phyloP scores from a whole-genome alignment of 2,888 invertebrate genomes.

The Diadromus collaris region DNA sequence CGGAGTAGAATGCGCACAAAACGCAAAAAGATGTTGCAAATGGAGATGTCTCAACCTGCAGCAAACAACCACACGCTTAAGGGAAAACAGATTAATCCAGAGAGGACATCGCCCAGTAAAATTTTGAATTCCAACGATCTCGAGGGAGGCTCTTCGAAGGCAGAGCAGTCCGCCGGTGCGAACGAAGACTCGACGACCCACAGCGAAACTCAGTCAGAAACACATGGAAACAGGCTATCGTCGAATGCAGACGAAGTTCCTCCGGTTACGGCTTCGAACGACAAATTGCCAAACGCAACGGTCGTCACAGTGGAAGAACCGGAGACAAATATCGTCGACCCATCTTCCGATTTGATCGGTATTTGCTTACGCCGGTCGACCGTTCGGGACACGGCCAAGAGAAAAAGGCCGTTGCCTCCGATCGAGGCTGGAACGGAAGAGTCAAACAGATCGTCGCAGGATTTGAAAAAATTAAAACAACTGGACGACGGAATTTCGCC shows the following conservation, averaged over 20 bases:
- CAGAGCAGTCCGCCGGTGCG: neutral
- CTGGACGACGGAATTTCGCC: too few relatives aligned
- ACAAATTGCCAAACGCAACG: neutral
- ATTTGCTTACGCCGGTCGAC: neutral
- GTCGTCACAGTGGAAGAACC: neutral
- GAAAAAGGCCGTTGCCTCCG: neutral
- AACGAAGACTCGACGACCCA: neutral
- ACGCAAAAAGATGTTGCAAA: neutral
- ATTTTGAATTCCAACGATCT: neutral
- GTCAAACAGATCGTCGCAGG: neutral
- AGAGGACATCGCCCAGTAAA: neutral
- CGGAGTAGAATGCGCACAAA: too few relatives aligned
- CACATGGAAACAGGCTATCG: neutral
- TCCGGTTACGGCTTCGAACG: neutral
- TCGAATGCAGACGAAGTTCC: neutral
- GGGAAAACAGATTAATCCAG: neutral
- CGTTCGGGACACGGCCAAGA: conserved; percentile 2
- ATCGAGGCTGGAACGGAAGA: neutral
- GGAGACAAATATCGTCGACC: neutral
- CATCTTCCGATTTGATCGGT: neutral
- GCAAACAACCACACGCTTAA: neutral
- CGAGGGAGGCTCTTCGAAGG: neutral
- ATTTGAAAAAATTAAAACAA: neutral
- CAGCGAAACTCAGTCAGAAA: neutral
- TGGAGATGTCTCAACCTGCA: neutral